These are phyloP conservation scores for Chelon auratus DNA, from an alignment of 2,797 vertebrate genomes.

Conservation along the genomic window DNA sequence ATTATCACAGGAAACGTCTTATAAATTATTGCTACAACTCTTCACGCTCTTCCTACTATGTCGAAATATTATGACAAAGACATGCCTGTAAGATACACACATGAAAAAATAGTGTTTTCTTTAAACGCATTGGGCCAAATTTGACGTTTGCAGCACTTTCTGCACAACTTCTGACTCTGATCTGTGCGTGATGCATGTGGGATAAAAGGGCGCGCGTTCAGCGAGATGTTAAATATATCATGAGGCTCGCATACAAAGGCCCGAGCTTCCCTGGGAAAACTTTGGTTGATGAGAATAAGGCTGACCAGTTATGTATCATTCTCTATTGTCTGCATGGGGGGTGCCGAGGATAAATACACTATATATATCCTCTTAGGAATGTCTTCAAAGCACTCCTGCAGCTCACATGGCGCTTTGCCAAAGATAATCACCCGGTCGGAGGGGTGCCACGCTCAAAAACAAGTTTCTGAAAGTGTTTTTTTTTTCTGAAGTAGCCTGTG, in stretches of 20 bases:
- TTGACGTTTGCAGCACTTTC: conserved; percentile 19
- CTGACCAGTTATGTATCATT: conserved; percentile 46
- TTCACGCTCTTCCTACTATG: background rate
- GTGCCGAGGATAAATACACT: conserved; percentile 68
- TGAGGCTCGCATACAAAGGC: conserved; percentile 9
- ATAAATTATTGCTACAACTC: background rate
- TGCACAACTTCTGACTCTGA: conserved; percentile 9
- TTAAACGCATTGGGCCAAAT: conserved; percentile 1
- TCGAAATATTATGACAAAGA: conserved; percentile 3
- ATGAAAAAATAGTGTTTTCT: conserved; percentile 9
- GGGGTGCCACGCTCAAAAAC: conserved; percentile 43
- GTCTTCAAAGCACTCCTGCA: conserved; percentile 74
- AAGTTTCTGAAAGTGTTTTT: background rate
- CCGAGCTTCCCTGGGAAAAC: conserved; percentile 45
- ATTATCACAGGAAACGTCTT: conserved; percentile 11
- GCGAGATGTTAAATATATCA: conserved; percentile 32
- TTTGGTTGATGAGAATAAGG: conserved; percentile 27
- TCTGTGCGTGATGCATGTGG: conserved; percentile 17
- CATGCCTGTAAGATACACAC: background rate
- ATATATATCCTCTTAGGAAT: conserved; percentile 82
- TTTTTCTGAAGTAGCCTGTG: conserved; percentile 6
- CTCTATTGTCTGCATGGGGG: conserved; percentile 70
- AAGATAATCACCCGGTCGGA: conserved; percentile 64
- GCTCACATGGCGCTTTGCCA: conserved; percentile 63
- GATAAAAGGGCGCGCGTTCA: background rate